Evolutionary conservation across 2,888 invertebrate species (phyloP), one percentile per base, ranked within the genome.

Genomic region (Acanthosepion esculentum): DNA sequence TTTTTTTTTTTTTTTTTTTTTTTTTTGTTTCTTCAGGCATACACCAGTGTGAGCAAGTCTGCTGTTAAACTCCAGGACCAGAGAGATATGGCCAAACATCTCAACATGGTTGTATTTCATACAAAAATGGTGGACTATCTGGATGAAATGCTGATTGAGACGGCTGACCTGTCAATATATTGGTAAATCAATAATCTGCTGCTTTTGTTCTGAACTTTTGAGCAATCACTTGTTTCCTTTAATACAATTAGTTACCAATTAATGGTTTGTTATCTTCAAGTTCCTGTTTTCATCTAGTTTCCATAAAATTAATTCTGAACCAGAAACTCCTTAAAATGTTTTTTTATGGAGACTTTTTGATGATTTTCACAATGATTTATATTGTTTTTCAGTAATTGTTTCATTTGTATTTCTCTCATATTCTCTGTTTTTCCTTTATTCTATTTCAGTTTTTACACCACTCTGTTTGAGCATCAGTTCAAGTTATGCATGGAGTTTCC

Each of bases 401-500:
- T 59, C 20, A 59, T 20, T 23, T 20, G 0, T 59, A 64, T 64
- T 4, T 26, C 26, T 29, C 26, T 50, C 8, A 50, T 50, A 59
- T 26, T 59, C 20, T 59, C 33, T 78, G 53, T 94, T 53, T 94
- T 94, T 20, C 0, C 4, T 94, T 94, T 64, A 8, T 94, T 55
- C 23, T 50, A 94, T 96, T 96, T 53, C 96, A 98, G 98, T 97
- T 99, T 99, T 97, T 99, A 99, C 97, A 99, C 98, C 97, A 98
- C 99, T 98, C 99, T 99, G 97, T 99, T 99, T 98, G 99, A 99
- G 97, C 99, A 99, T 96, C 99, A 99, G 97, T 99, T 99, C 97
- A 99, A 99, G 97, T 99, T 99, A 99, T 99, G 99, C 97, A 98
- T 99, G 96, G 99, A 99, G 97, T 99, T 99, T 97, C 99, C 99